Base-by-base conservation (phyloP, 2,113 vertebrate genomes). In the Spea bombifrons region DNA sequence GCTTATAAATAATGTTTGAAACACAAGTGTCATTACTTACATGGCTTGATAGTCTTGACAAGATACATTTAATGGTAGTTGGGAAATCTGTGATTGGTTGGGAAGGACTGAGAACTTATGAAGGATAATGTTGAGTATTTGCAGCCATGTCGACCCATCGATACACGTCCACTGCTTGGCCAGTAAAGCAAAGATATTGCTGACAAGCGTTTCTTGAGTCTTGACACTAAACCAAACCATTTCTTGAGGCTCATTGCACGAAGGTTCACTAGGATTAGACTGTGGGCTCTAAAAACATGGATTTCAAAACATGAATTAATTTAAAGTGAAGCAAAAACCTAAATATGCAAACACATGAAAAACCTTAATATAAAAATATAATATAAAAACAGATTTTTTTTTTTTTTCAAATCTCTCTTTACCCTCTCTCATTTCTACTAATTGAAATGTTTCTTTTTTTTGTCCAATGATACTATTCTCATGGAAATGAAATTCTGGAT, bases 41-140 rank as follows among this genome's bases (percentile, higher is more conserved):
- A 71, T 73, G 6, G 73, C 68, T 49, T 84, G 80, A 15, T 82
- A 84, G 46, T n/a, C 66, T 6, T 68, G 48, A 55, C 83, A 84
- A 4, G 82, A 66, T 5, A 73, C 0, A 4, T 80, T 66, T 9
- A 65, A 46, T 49, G 66, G 61, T 47, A 81, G 52, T 17, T 64
- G 67, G 47, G 8, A 61, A 5, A 80, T 63, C 3, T 49, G 50
- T 6, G 68, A 15, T 65, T 61, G 76, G 46, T 71, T 80, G 13
- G 61, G 66, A 45, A 47, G 65, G 15, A 73, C 5, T 9, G 75
- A 46, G 61, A 84, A 49, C 5, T 7, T 7, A 46, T 59, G 55
- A 16, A 80, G 49, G 3, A 80, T 64, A 13, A 74, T 73, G 50
- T 30, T 17, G 49, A 80, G 57, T 48, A 74, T 52, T 30, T 80